These are phyloP conservation scores for Nephrotoma flavescens DNA, from an alignment of 2,888 invertebrate genomes.

Conservation along the genomic window DNA sequence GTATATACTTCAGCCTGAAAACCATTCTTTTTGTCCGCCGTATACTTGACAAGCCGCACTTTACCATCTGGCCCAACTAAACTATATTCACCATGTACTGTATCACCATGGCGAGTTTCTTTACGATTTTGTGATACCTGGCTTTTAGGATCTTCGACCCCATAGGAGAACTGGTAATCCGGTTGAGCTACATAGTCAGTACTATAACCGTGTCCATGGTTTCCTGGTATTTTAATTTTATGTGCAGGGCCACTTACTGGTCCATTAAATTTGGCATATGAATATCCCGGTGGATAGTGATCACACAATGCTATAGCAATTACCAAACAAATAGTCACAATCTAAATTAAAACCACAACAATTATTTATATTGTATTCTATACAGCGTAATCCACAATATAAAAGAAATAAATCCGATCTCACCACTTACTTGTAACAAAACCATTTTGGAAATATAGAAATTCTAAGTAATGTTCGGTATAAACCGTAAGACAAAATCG, in stretches of 20 bases:
- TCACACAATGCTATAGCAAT: conserved; percentile 4
- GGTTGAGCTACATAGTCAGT: conserved; percentile 54
- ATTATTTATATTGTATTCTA: not conserved
- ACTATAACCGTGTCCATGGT: conserved; percentile 31
- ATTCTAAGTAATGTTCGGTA: not conserved
- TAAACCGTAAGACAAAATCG: not conserved
- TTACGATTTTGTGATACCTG: conserved; percentile 59
- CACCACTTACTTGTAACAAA: not conserved
- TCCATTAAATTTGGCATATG: conserved; percentile 56
- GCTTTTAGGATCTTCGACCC: conserved; percentile 57
- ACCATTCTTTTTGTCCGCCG: conserved; percentile 56
- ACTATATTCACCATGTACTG: conserved; percentile 56
- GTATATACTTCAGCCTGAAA: conserved; percentile 43
- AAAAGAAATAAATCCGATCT: not conserved
- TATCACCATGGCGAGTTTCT: conserved; percentile 56
- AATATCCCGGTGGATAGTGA: conserved; percentile 41
- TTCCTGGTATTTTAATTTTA: conserved; percentile 24
- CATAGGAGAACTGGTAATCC: conserved; percentile 60
- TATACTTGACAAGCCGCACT: conserved; percentile 55
- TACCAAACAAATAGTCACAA: not conserved
- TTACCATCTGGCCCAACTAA: conserved; percentile 62
- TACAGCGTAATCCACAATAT: not conserved
- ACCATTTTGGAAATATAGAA: not conserved
- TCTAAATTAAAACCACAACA: not conserved
- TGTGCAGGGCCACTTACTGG: conserved; percentile 51